Evolutionary conservation across 1,140 invertebrate genomes (phyloP), one percentile per base, ranked within the genome.

Genomic region (Sycophila sp.): DNA sequence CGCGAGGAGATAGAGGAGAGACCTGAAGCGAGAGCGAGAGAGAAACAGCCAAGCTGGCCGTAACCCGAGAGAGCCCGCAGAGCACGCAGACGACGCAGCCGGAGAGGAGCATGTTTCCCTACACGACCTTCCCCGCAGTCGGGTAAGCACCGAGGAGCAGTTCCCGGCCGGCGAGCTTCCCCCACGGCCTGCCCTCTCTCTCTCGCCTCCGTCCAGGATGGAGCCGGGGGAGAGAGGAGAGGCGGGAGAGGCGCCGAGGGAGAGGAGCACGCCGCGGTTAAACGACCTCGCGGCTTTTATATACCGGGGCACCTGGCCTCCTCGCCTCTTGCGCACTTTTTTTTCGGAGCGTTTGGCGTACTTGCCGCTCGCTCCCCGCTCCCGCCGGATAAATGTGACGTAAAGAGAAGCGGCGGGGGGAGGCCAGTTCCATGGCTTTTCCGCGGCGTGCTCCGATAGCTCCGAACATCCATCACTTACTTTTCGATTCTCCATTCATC

Each of bases 51-150:
- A n/a, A n/a, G n/a, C n/a, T n/a, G n/a, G n/a, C n/a, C n/a, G n/a
- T n/a, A n/a, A n/a, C n/a, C n/a, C 40, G 56, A 45, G 15, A 67
- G 58, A 65, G 49, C 34, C 45, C 49, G 51, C 63, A 34, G 49
- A 60, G 70, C 60, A 67, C 71, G 68, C 63, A 71, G 70, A 69
- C 66, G 74, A n/a, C 67, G 45, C 17, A 49, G 15, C 17, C 17
- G 17, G 47, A 49, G 47, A 49, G 68, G 56, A 74, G 74, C 67
- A 86, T 86, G 85, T 86, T 85, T 77, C 83, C 85, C 15, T 86
- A 85, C 73, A 81, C 85, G 8, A 83, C 84, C 26, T 86, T 86
- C 60, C 83, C 85, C 73, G 77, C 85, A 69, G 84, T 86, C 60
- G 83, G 85, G 85, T 86, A 86, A 86, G 85, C 75, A 11, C 3